phyloP scores from a whole-genome alignment of 2,888 invertebrate species.

The Amiota minor region DNA sequence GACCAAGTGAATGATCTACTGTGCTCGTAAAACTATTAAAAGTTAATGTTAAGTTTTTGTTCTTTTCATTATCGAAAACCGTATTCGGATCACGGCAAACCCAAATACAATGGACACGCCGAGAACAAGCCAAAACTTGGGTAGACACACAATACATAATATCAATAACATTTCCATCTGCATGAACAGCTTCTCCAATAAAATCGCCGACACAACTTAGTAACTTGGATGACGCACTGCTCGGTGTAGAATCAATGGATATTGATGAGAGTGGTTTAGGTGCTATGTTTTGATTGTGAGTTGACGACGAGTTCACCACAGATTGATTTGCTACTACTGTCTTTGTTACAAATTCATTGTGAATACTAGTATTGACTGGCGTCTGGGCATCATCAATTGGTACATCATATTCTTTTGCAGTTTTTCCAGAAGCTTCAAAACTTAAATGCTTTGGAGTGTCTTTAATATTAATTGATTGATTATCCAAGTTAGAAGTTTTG shows the following conservation, averaged over 20 bases:
- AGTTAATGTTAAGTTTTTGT: constrained; percentile 72
- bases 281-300: constrained; percentile 10
- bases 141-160: constrained; percentile 75
- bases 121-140: constrained; percentile 73
- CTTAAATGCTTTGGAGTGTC: neutral
- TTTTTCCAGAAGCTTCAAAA: neutral
- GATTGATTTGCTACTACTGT: constrained; percentile 23
- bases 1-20: constrained; percentile 69
- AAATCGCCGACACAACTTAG: constrained; percentile 56
- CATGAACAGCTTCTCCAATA: constrained; percentile 59
- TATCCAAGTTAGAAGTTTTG: no score
- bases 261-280: constrained; percentile 6
- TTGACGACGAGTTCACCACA: constrained; percentile 17
- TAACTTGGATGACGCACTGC: constrained; percentile 36
- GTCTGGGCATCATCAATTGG: constrained; percentile 41
- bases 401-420: constrained; percentile 24
- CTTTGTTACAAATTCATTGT: constrained; percentile 37
- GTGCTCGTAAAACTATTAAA: constrained; percentile 73
- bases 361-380: constrained; percentile 44
- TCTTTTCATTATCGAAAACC: constrained; percentile 49
- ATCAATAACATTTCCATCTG: constrained; percentile 59
- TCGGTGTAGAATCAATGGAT: constrained; percentile 35
- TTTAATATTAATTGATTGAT: neutral
- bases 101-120: constrained; percentile 78
- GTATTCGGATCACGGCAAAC: constrained; percentile 75